A percentile compares a stretch with the other conserved stretches of the same genome.
Evolutionary conservation across 2,797 vertebrate species (phyloP).

Genomic region (Phaenicophaeus curvirostris): DNA sequence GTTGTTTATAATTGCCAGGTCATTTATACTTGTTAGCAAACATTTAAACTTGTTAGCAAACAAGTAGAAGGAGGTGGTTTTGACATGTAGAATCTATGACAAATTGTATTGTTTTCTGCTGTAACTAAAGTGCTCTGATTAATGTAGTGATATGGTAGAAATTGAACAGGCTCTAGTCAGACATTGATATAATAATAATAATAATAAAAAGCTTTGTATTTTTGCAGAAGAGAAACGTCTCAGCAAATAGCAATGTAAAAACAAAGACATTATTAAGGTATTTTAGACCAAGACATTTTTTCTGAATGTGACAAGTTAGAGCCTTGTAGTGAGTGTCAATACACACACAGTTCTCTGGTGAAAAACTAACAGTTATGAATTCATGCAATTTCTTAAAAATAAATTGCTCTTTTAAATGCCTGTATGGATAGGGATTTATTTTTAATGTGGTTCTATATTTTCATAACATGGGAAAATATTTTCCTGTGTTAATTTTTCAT

Average conservation of each 20-base stretch:
- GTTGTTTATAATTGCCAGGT: not conserved
- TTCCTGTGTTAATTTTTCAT: not conserved
- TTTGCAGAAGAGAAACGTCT: not conserved
- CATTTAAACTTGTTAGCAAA: not conserved
- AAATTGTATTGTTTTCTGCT: not conserved
- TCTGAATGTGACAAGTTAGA: not conserved
- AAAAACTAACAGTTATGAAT: not conserved
- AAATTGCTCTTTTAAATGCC: not conserved
- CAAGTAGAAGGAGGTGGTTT: slow-evolving; percentile 20
- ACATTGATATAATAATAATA: not conserved
- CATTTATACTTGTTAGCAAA: not conserved
- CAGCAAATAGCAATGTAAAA: not conserved
- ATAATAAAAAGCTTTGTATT: not conserved
- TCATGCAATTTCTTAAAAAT: not conserved
- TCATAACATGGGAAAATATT: not conserved
- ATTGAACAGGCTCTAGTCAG: not conserved
- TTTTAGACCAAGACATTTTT: not conserved
- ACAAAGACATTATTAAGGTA: not conserved
- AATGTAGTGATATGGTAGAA: not conserved
- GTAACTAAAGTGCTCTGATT: not conserved
- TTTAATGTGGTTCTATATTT: not conserved
- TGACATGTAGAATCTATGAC: not conserved
- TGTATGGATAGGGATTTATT: not conserved
- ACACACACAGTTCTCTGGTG: not conserved
- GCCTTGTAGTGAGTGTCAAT: not conserved